These are phyloP conservation scores for Morbakka virulenta DNA, from an alignment of 30 jellyfish, hydroid and myxozoan genomes.

Conservation along the genomic window DNA sequence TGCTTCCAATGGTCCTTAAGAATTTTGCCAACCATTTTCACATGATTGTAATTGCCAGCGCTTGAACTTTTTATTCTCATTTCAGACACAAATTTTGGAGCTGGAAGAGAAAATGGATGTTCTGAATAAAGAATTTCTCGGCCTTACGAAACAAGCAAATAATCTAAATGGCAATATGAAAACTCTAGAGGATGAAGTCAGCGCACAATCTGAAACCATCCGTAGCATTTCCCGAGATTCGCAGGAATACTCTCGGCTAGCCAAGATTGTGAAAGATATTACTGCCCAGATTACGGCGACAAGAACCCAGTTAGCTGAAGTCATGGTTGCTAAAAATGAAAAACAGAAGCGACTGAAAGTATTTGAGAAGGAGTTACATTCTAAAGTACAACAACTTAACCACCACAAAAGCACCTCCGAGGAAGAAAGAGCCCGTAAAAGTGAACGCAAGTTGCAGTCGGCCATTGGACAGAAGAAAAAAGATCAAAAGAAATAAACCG, in stretches of 20 bases:
- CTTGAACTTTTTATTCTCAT: not conserved
- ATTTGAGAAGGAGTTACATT: constrained; percentile 61
- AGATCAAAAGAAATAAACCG: constrained; percentile 14
- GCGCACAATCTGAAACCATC: constrained; percentile 74
- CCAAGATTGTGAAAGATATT: constrained; percentile 44
- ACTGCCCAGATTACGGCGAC: constrained; percentile 69
- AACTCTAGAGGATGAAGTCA: constrained; percentile 70
- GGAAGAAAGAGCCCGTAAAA: constrained; percentile 56
- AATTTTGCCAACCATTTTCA: too few species aligned
- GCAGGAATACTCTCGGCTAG: constrained; percentile 23
- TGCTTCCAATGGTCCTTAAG: too few species aligned
- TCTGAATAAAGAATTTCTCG: constrained; percentile 68
- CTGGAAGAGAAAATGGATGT: constrained; percentile 80
- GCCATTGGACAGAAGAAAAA: constrained; percentile 63
- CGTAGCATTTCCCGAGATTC: constrained; percentile 49
- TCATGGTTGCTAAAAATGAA: constrained; percentile 74
- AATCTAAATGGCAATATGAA: constrained; percentile 64
- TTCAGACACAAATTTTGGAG: constrained; percentile 74
- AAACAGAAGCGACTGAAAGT: constrained; percentile 53
- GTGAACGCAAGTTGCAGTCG: constrained; percentile 53
- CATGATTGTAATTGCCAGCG: not conserved
- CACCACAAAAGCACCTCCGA: constrained; percentile 68
- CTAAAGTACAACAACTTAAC: constrained; percentile 46
- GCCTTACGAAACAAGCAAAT: constrained; percentile 65
- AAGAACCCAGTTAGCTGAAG: constrained; percentile 83